Evolutionary conservation across 2,888 invertebrate genomes (phyloP), one percentile per base, ranked within the genome.

Genomic region (Cheilosia soror): DNA sequence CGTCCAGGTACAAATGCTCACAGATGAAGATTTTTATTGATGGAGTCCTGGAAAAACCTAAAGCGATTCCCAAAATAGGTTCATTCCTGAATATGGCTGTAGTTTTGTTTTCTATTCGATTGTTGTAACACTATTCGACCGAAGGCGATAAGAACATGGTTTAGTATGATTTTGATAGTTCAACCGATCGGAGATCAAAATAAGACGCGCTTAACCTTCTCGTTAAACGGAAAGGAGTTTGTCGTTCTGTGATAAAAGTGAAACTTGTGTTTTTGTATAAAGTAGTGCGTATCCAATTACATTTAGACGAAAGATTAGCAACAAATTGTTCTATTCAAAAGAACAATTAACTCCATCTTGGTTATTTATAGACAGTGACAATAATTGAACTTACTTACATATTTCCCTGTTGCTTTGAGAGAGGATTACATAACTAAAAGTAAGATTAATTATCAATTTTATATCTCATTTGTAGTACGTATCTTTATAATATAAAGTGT

Each of bases 1-100:
- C 62, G 47, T 29, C 11, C 63, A 87, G 77, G 77, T 81, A 85
- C 55, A 57, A 63, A 76, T 27, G n/a, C 6, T 37, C 6, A 6
- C 65, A 33, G 47, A 47, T 55, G n/a, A 62, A 25, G 29, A 63
- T 40, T 73, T 86, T 87, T 87, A 87, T 87, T 87, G 87, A 87
- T 84, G 76, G 79, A 84, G 62, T 85, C 84, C 84, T 87, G 77
- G 87, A 82, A 87, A 85, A 81, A 68, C 84, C 87, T 73, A 31
- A 78, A 79, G 44, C 65, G 76, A 53, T 42, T 42, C 47, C 51
- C 57, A 63, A 55, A 87, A 57, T 66, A 81, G 76, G 66, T 79
- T 25, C 49, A 58, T 68, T 75, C 44, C 29, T 53, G 68, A 60
- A 29, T 40, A 29, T 42, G 25, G 1, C 40, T 77, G 31, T 20